Percentiles rank a stretch among this genome's conserved stretches.
Conservation (phyloP, 2,797 vertebrate species). For the Carapus acus region DNA sequence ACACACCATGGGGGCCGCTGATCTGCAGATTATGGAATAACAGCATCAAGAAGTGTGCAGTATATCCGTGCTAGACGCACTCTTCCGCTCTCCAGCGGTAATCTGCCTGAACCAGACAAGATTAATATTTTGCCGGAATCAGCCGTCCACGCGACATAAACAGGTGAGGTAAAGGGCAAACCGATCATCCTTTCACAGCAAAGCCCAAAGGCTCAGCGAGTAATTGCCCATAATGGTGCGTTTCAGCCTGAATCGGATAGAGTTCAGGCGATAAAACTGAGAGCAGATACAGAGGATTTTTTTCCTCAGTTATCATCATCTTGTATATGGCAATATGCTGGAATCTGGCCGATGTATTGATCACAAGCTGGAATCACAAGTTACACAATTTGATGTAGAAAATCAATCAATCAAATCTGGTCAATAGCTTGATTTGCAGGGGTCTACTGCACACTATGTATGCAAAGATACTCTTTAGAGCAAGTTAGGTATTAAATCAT, state of each 20-base stretch:
- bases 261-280: background rate
- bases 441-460: no score
- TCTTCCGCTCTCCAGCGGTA: constrained; percentile 29
- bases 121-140: constrained; percentile 49
- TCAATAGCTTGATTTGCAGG: no score
- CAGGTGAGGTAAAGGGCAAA: constrained; percentile 22
- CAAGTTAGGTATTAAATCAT: no score
- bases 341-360: no score
- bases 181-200: constrained; percentile 16
- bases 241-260: no score
- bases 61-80: constrained; percentile 31
- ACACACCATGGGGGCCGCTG: constrained; percentile 26
- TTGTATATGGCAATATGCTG: no score
- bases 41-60: constrained; percentile 33
- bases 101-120: constrained; percentile 34
- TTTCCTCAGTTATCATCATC: no score
- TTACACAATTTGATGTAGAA: no score
- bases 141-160: constrained; percentile 27
- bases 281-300: background rate
- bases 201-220: constrained; percentile 1
- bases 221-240: constrained; percentile 13
- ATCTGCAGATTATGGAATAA: constrained; percentile 50
- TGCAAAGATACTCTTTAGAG: no score
- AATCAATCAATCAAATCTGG: no score
- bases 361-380: no score